phyloP scores from a whole-genome alignment of 2,797 vertebrate genomes.

The Coranthus polyacanthus region DNA sequence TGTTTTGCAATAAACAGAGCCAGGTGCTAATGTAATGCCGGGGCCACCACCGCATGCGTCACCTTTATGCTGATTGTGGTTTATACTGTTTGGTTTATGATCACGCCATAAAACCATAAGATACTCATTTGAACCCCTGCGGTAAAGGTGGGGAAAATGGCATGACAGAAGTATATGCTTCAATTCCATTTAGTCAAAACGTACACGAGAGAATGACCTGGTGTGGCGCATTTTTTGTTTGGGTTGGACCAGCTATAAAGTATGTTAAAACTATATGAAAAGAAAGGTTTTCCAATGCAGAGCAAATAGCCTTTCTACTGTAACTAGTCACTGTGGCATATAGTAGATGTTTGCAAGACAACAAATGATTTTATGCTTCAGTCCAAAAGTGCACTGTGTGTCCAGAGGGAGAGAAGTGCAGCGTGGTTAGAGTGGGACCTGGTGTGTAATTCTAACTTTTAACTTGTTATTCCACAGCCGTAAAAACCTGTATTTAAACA shows the following conservation, averaged over 20 bases:
- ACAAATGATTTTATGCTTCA: neutral
- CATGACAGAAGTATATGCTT: constrained; percentile 9
- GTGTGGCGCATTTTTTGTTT: too few relatives aligned
- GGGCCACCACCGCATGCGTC: constrained; percentile 42
- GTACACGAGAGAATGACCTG: too few relatives aligned
- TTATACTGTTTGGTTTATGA: constrained; percentile 55
- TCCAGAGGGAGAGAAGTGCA: neutral
- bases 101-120: constrained; percentile 46
- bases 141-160: constrained; percentile 22
- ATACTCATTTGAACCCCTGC: constrained; percentile 45
- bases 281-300: neutral
- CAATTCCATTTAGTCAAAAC: neutral
- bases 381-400: neutral
- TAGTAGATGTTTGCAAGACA: neutral
- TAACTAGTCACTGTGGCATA: neutral
- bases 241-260: too few relatives aligned
- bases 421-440: neutral
- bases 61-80: constrained; percentile 54
- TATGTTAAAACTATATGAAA: neutral
- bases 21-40: constrained; percentile 41
- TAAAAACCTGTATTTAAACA: neutral
- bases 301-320: neutral
- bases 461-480: constrained; percentile 1
- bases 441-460: neutral
- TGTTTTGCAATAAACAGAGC: constrained; percentile 71